Evolutionary conservation across 1,140 invertebrate species (phyloP).

Genomic region (Lanistes nyassanus): DNA sequence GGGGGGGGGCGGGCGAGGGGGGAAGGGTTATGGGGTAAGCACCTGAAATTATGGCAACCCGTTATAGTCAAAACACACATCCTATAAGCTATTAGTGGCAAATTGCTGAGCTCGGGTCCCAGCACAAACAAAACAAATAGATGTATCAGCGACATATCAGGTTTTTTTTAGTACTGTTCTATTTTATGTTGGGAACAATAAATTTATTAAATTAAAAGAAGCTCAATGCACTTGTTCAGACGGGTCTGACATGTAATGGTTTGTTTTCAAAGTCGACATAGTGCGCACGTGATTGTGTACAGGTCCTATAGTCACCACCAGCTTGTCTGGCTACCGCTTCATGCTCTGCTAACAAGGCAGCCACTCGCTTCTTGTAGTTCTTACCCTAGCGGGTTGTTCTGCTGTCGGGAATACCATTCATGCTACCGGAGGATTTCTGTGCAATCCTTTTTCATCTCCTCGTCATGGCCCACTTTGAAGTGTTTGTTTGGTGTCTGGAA

Average conservation of each 20-base stretch:
- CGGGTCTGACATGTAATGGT: not conserved
- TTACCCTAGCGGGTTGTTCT: not conserved
- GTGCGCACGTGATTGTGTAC: constrained; percentile 1
- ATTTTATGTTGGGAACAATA: not conserved
- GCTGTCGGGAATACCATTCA: not conserved
- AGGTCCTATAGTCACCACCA: not conserved
- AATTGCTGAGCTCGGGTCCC: too few species aligned
- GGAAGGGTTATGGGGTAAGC: too few species aligned
- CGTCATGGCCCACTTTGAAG: not conserved
- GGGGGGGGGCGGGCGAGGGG: too few species aligned
- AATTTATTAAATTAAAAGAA: too few species aligned
- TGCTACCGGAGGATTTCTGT: not conserved
- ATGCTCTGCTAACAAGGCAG: not conserved
- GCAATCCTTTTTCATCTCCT: not conserved
- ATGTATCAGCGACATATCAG: not conserved
- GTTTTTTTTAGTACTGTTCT: not conserved
- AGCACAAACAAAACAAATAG: not conserved
- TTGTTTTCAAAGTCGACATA: not conserved
- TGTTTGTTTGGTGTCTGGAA: not conserved
- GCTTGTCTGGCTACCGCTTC: not conserved
- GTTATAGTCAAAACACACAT: too few species aligned
- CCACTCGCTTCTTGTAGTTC: not conserved
- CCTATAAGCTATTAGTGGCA: too few species aligned
- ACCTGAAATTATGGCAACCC: too few species aligned
- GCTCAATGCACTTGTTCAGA: not conserved